Conservation (phyloP, 2,797 vertebrate genomes). For the Lophotriccus pileatus region DNA sequence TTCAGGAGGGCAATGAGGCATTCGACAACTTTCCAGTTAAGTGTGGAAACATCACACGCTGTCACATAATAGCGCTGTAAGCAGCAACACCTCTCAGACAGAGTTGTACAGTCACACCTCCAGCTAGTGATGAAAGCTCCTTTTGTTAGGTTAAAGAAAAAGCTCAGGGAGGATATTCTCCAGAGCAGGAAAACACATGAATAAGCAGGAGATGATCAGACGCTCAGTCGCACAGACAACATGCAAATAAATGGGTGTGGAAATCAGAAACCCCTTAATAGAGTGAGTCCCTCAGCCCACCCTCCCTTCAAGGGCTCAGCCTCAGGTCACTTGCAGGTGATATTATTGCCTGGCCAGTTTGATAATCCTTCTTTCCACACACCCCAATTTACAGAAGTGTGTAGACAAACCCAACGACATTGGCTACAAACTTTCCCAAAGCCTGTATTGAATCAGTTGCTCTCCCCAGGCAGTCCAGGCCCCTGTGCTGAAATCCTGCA, state of each 20-base stretch:
- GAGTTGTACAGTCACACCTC: neutral
- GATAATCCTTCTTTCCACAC: neutral
- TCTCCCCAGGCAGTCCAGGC: neutral
- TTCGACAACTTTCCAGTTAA: conserved; percentile 31
- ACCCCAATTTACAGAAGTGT: neutral
- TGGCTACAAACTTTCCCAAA: neutral
- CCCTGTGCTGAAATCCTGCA: neutral
- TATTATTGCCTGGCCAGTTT: neutral
- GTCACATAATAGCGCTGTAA: neutral
- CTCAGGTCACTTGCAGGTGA: neutral
- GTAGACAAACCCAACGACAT: neutral
- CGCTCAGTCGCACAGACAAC: neutral
- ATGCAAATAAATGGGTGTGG: neutral
- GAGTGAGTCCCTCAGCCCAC: neutral
- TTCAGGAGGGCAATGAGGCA: conserved; percentile 36
- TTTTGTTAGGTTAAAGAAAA: neutral
- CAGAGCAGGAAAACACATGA: neutral
- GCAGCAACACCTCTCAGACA: neutral
- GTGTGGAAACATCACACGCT: neutral
- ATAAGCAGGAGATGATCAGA: neutral
- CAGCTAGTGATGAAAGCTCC: neutral
- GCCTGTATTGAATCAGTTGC: neutral
- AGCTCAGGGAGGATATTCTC: neutral
- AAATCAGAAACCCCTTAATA: neutral
- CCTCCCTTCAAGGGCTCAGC: neutral